Conservation (phyloP, 2,113 vertebrate genomes). For the Rhegmatorhina hoffmannsi region DNA sequence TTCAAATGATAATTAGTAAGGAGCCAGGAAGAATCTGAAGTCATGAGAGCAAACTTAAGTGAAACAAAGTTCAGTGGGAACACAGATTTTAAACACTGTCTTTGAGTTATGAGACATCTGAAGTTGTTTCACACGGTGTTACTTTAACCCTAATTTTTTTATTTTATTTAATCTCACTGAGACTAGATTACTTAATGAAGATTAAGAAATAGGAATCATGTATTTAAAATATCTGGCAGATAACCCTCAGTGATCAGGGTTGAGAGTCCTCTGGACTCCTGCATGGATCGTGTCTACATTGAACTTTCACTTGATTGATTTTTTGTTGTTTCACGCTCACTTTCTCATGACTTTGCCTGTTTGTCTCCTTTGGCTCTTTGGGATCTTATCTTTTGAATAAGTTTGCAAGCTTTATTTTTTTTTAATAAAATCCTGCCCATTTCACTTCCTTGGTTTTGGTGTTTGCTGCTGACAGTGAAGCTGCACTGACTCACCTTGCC, state of each 20-base stretch:
- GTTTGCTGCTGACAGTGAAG: not conserved
- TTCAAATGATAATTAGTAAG: not conserved
- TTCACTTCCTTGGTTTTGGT: not conserved
- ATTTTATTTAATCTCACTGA: not conserved
- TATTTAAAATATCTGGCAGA: not conserved
- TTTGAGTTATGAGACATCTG: not conserved
- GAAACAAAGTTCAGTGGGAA: not conserved
- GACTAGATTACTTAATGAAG: not conserved
- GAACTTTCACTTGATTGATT: not conserved
- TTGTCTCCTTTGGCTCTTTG: not conserved
- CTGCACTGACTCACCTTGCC: not conserved
- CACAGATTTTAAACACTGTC: not conserved
- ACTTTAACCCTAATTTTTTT: not conserved
- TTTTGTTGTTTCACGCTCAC: not conserved
- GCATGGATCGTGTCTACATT: not conserved
- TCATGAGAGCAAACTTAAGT: not conserved
- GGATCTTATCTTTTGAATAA: not conserved
- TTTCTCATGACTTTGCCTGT: not conserved
- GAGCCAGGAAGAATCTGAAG: not conserved
- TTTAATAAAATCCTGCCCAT: not conserved
- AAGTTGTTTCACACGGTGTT: not conserved
- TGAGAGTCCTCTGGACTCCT: not conserved
- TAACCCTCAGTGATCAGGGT: not conserved
- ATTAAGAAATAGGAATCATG: not conserved
- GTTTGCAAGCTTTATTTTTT: not conserved